phyloP scores from a whole-genome alignment of 2,888 invertebrate genomes.

The Lymantria monacha region DNA sequence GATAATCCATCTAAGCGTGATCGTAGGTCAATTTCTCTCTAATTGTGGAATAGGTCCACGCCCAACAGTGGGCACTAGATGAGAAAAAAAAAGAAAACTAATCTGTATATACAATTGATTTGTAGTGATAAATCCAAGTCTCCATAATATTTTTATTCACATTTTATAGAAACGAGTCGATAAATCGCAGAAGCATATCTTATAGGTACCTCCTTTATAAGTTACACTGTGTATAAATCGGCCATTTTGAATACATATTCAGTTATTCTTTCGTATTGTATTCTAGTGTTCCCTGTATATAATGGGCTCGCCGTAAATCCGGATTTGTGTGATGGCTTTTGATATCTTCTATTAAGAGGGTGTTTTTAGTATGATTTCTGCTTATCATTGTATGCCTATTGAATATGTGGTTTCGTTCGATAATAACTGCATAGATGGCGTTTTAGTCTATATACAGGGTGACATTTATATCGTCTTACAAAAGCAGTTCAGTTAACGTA shows the following conservation, averaged over 20 bases:
- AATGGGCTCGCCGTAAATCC: constrained; percentile 4
- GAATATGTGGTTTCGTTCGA: background rate
- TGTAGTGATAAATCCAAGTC: background rate
- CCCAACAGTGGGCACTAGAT: too few relatives aligned
- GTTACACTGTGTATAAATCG: constrained; percentile 1
- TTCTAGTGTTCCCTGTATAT: constrained; percentile 1
- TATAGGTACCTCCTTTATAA: background rate
- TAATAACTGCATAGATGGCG: too few relatives aligned
- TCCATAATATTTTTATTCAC: constrained; percentile 19
- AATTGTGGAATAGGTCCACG: too few relatives aligned
- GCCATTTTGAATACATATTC: constrained; percentile 3
- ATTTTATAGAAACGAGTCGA: constrained; percentile 29
- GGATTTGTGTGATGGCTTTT: constrained; percentile 6
- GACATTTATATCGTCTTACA: too few relatives aligned
- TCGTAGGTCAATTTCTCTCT: too few relatives aligned
- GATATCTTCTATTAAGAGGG: background rate
- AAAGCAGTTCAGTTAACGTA: too few relatives aligned
- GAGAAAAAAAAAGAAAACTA: background rate
- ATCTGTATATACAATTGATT: background rate
- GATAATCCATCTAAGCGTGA: too few relatives aligned
- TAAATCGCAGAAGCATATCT: constrained; percentile 37
- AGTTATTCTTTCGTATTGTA: constrained; percentile 4
- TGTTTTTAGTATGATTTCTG: background rate
- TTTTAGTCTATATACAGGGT: too few relatives aligned
- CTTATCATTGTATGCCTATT: background rate